Base-by-base conservation (phyloP, 2,888 invertebrate genomes). In the Parnassius smintheus region DNA sequence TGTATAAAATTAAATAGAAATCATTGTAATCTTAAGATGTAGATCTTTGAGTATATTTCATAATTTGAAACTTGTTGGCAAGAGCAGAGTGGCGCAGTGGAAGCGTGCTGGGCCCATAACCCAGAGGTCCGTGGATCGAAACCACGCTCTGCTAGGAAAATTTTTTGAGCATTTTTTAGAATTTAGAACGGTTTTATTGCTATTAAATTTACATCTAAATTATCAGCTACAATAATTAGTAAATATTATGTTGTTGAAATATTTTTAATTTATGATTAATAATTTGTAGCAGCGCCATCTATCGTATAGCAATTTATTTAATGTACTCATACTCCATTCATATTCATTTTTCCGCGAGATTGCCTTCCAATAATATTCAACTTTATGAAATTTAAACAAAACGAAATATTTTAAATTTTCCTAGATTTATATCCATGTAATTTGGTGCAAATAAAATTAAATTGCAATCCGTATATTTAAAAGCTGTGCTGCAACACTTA, bases 61-160 rank as follows among this genome's bases (percentile, higher is more conserved):
- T 51, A 51, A 41, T 58, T 57, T 58, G 44, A 12, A 1, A 2
- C 0, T 0, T 0, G 9, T 1, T 18, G 0, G 0, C 51, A 58
- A 51, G 53, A 94, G 95, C 94, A 95, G 94, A 95, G 94, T 95
- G 94, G 95, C 95, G 95, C 95, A 95, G 95, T 94, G 94, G 95
- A 95, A 94, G 95, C 94, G 94, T 95, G 95, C 94, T 95, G 94
- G 95, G 95, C 95, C 94, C 95, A 95, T 95, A 95, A 95, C 95
- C 96, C 96, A 96, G 96, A 96, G 96, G 95, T 96, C 96, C 96
- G 96, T 96, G 95, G 95, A 95, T 95, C 95, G 95, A 96, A 95
- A 95, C 95, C 95, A 95, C 95, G 95, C 95, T 94, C 94, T 94
- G 94, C 94, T 94, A 94, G 13, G n/a, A 58, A 68, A 11, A 3